Evolutionary conservation across 2,797 vertebrate genomes (phyloP).

Genomic region (Cirrhinus molitorella): DNA sequence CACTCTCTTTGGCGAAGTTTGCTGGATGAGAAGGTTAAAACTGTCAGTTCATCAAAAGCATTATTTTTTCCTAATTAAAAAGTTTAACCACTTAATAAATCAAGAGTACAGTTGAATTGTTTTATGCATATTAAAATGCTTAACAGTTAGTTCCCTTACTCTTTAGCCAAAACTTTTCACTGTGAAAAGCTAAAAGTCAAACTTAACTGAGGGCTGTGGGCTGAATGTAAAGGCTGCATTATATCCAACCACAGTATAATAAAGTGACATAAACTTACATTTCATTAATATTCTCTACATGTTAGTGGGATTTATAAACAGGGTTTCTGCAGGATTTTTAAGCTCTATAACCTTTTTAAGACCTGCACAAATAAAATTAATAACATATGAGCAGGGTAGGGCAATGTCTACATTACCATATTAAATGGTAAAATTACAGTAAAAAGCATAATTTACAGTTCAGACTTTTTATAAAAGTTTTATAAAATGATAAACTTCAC

Average conservation of each 20-base stretch:
- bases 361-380: too few species aligned
- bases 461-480: too few species aligned
- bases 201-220: background rate
- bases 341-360: too few species aligned
- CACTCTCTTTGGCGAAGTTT: background rate
- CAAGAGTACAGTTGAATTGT: background rate
- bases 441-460: too few species aligned
- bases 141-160: background rate
- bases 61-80: background rate
- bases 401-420: too few species aligned
- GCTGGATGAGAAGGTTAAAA: slow-evolving; percentile 29
- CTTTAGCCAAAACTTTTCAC: background rate
- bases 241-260: background rate
- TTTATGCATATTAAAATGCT: background rate
- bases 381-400: too few species aligned
- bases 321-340: too few species aligned
- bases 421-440: too few species aligned
- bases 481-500: too few species aligned
- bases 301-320: too few species aligned
- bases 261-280: background rate
- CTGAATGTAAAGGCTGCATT: background rate
- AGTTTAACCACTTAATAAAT: background rate
- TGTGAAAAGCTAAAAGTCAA: background rate
- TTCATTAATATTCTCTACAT: too few species aligned
- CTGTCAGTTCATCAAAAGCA: slow-evolving; percentile 1